phyloP scores from a whole-genome alignment of 1,140 invertebrate genomes.

The Paraescarpia echinospica region DNA sequence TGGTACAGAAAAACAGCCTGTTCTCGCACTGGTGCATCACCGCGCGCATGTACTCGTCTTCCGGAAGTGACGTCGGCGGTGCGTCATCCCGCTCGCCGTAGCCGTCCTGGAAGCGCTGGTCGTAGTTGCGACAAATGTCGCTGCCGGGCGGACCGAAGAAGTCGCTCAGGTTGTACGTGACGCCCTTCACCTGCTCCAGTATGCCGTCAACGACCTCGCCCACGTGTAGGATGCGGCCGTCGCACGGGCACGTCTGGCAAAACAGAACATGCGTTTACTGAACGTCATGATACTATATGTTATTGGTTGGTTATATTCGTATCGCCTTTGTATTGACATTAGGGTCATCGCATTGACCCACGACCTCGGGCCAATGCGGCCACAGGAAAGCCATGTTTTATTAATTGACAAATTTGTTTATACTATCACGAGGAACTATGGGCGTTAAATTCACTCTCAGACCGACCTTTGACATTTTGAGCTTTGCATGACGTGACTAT shows the following conservation, averaged over 20 bases:
- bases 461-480: too few relatives aligned
- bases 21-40: conserved; percentile 19
- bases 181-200: conserved; percentile 90
- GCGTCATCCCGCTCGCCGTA: neutral
- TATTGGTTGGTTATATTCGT: too few relatives aligned
- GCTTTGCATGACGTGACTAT: too few relatives aligned
- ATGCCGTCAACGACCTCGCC: conserved; percentile 80
- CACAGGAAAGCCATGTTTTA: too few relatives aligned
- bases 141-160: conserved; percentile 74
- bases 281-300: too few relatives aligned
- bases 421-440: too few relatives aligned
- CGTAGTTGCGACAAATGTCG: neutral
- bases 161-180: conserved; percentile 87
- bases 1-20: conserved; percentile 86
- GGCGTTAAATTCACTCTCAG: too few relatives aligned
- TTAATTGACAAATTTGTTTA: too few relatives aligned
- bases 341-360: too few relatives aligned
- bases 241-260: conserved; percentile 81
- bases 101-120: neutral
- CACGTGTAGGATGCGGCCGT: conserved; percentile 88
- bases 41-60: neutral
- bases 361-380: too few relatives aligned
- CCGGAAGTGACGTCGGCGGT: neutral
- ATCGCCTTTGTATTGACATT: too few relatives aligned
- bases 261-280: neutral